phyloP scores from a whole-genome alignment of 1,140 invertebrate genomes.

The Drosophila grimshawi region DNA sequence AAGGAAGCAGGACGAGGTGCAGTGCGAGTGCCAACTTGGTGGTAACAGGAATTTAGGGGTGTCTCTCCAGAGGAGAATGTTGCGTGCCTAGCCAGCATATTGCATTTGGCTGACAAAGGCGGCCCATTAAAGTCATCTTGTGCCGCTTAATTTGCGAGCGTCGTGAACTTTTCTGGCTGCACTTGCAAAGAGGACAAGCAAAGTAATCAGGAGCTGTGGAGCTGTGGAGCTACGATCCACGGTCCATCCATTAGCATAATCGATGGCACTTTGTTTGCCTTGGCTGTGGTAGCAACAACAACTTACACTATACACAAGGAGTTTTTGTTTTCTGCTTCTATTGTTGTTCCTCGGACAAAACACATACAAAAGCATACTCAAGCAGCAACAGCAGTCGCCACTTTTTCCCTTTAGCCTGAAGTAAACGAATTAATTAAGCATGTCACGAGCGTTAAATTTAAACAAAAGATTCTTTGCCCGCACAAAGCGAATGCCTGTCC shows the following conservation, averaged over 20 bases:
- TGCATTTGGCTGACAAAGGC: constrained; percentile 8
- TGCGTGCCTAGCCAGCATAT: not conserved
- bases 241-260: constrained; percentile 69
- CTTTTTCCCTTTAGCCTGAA: constrained; percentile 11
- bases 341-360: constrained; percentile 24
- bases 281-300: constrained; percentile 19
- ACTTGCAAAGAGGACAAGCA: not conserved
- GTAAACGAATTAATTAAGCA: constrained; percentile 79
- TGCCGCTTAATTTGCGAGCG: constrained; percentile 25
- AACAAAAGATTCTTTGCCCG: constrained; percentile 62
- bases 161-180: not conserved
- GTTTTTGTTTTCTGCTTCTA: not conserved
- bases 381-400: not conserved
- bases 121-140: constrained; percentile 23
- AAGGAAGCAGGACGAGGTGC: too few relatives aligned
- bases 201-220: constrained; percentile 25
- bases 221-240: constrained; percentile 13
- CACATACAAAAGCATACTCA: not conserved
- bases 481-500: constrained; percentile 28
- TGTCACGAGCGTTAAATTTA: constrained; percentile 71
- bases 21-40: not conserved
- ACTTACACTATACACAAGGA: not conserved
- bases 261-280: constrained; percentile 71
- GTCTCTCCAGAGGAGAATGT: not conserved
- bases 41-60: not conserved